Base-by-base conservation (phyloP, 1,140 invertebrate species). In the Papilio aristodemus region DNA sequence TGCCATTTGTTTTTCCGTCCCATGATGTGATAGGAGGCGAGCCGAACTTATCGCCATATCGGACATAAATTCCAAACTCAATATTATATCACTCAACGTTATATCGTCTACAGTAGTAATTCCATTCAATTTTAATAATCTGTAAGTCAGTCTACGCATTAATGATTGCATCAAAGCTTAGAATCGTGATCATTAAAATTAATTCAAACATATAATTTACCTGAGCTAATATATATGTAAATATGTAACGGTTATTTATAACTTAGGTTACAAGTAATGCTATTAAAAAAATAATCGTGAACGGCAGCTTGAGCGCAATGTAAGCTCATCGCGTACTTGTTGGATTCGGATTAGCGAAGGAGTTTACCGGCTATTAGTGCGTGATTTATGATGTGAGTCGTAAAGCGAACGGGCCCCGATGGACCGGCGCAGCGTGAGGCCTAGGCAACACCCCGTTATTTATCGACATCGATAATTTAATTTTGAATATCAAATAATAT, bases 301-400 rank as follows among this genome's bases (percentile, higher is more conserved):
- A 50, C 46, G 22, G 46, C 46, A 50, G 46, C 46, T 50, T 19
- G 46, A 9, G 58, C 69, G 71, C 60, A 69, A 59, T 58, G 68
- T 69, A 68, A 66, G 69, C 60, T 41, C 72, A 69, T 72, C 69
- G 22, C 71, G 68, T 67, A 71, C 64, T 77, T 68, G 80, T 83
- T 77, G 76, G 75, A 77, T 80, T 82, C 79, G 83, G 85, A 89
- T 90, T 90, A 90, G 87, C 87, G 85, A 86, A 84, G 83, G 84
- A 81, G 78, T 85, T 87, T 88, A 85, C 80, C 81, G 80, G 84
- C 84, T 87, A 87, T 90, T 90, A 89, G 78, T 68, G 72, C 70
- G 84, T 87, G 87, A 90, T 90, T 90, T 90, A 90, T 82, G 86
- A 87, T 79, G 79, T 81, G 85, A 86, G 81, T 72, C 74, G 78